Percentiles rank a stretch among this genome's conserved stretches.
These are phyloP conservation scores for Eurystomus glaucurus DNA, from an alignment of 2,797 vertebrate genomes.

Conservation along the genomic window DNA sequence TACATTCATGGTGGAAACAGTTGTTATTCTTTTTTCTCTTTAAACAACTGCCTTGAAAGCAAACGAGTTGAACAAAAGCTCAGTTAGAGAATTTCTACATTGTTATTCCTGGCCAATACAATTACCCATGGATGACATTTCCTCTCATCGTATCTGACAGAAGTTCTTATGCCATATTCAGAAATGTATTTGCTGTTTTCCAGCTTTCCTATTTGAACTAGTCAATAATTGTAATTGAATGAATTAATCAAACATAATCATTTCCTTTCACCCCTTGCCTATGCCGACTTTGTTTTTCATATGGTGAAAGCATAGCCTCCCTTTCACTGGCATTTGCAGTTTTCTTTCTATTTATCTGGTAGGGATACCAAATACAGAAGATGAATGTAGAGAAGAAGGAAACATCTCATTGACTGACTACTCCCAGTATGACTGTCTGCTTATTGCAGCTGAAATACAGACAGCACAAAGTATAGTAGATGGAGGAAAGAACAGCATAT, in stretches of 20 bases:
- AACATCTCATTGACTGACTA: not conserved
- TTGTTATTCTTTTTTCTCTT: not conserved
- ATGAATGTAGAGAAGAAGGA: not conserved
- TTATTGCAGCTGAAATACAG: not conserved
- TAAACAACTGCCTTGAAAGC: not conserved
- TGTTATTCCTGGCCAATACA: not conserved
- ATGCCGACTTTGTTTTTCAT: not conserved
- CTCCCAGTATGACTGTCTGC: not conserved
- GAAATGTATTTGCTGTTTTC: not conserved
- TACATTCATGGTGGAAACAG: not conserved
- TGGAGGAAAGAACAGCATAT: not conserved
- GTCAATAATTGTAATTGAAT: not conserved
- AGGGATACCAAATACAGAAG: not conserved
- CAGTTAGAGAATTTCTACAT: not conserved
- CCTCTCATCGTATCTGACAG: not conserved
- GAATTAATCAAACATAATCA: not conserved
- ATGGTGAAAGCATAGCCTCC: not conserved
- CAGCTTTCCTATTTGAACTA: not conserved
- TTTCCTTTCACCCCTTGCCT: not conserved
- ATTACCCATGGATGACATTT: not conserved
- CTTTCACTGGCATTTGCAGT: not conserved
- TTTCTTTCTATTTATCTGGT: not conserved
- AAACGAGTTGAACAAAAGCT: not conserved
- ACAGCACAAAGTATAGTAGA: not conserved
- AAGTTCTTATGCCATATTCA: not conserved